Evolutionary conservation across 2,797 vertebrate species (phyloP).

Genomic region (Ciconia nigra): DNA sequence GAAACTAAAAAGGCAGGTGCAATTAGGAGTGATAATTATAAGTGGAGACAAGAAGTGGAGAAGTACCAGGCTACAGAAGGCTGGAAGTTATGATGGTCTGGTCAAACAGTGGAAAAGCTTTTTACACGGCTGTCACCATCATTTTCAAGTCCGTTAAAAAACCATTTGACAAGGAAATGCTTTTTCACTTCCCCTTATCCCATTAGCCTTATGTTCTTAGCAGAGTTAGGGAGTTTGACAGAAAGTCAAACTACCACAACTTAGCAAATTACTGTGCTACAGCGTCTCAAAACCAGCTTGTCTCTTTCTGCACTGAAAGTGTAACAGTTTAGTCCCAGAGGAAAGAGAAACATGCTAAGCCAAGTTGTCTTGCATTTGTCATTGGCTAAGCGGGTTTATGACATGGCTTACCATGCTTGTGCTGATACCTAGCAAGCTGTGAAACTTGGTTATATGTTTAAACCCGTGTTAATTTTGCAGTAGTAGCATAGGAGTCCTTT

Average conservation of each 20-base stretch:
- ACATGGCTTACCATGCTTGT: background rate
- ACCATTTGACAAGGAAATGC: background rate
- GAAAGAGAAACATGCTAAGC: background rate
- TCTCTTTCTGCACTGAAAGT: background rate
- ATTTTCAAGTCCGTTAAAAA: slow-evolving; percentile 10
- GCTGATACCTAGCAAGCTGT: background rate
- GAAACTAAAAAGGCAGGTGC: background rate
- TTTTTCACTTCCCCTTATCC: background rate
- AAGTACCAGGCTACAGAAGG: background rate
- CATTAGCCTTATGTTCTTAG: background rate
- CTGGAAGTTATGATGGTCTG: background rate
- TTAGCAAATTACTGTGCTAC: background rate
- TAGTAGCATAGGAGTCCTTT: background rate
- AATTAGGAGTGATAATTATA: background rate
- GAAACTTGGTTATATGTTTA: background rate
- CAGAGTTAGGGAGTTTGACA: background rate
- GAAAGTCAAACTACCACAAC: background rate
- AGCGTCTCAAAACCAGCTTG: background rate
- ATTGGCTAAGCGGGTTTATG: background rate
- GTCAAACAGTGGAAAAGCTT: background rate
- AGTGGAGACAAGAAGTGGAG: background rate
- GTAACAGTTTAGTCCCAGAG: background rate
- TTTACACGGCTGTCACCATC: background rate
- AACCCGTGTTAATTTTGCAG: background rate
- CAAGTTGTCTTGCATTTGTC: background rate